A percentile compares a stretch with the other conserved stretches of the same genome.
These are phyloP conservation scores for Zophobas atratus DNA, from an alignment of 1,140 invertebrate genomes.

Conservation along the genomic window DNA sequence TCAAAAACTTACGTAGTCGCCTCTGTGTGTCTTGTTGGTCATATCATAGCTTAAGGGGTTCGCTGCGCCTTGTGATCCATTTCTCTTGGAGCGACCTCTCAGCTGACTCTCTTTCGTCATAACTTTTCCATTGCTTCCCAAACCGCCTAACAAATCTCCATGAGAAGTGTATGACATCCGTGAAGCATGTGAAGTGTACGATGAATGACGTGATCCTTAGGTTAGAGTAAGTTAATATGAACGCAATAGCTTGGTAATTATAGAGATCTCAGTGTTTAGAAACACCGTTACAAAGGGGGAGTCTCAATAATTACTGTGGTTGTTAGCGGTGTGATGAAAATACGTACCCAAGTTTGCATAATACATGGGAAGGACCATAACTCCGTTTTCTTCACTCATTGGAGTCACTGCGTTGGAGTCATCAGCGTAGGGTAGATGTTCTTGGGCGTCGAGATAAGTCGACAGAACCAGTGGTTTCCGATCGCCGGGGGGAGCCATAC, in stretches of 20 bases:
- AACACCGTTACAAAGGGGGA: not conserved
- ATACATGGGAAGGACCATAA: conserved; percentile 92
- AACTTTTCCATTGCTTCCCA: conserved; percentile 75
- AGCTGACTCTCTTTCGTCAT: conserved; percentile 90
- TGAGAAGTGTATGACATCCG: conserved; percentile 94
- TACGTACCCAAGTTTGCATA: conserved; percentile 81
- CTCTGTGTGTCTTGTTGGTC: conserved; percentile 77
- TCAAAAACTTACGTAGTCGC: conserved; percentile 79
- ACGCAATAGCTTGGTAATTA: conserved; percentile 31
- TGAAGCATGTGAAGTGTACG: conserved; percentile 94
- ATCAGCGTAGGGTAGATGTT: conserved; percentile 97
- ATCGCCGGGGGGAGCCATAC: conserved; percentile 80
- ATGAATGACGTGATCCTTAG: conserved; percentile 88
- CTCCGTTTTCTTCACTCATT: conserved; percentile 97
- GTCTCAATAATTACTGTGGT: conserved; percentile 21
- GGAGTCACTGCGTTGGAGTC: conserved; percentile 98
- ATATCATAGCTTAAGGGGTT: conserved; percentile 74
- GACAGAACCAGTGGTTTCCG: conserved; percentile 94
- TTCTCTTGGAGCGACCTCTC: conserved; percentile 81
- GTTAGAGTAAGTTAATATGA: conserved; percentile 50
- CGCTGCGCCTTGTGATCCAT: conserved; percentile 74
- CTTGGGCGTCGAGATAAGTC: conserved; percentile 95
- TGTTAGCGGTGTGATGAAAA: conserved; percentile 3
- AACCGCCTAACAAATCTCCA: conserved; percentile 86
- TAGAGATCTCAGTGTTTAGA: conserved; percentile 21